A percentile compares a stretch with the other conserved stretches of the same genome.
Conservation (phyloP, 2,113 vertebrate species). For the Nothocercus nigrocapillus region DNA sequence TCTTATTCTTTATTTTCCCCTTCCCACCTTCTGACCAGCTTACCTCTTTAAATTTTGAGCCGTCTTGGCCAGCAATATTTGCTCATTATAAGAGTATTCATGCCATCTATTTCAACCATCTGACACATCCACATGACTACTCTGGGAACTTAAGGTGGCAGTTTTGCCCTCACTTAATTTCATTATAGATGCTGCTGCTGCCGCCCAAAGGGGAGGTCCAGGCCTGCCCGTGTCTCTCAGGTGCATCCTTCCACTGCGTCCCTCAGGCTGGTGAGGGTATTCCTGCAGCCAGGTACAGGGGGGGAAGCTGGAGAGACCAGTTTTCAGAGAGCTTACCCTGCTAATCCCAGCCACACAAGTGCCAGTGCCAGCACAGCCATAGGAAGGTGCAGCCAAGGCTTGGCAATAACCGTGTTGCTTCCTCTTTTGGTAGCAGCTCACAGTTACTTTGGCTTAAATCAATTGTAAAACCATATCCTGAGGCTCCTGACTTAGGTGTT, state of each 20-base stretch:
- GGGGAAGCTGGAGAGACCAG: neutral
- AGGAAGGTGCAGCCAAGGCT: neutral
- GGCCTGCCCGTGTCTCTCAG: neutral
- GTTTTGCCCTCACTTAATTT: neutral
- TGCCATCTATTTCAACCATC: neutral
- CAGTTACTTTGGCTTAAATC: neutral
- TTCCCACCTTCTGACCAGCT: neutral
- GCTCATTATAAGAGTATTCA: neutral
- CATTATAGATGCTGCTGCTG: neutral
- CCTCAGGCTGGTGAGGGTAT: neutral
- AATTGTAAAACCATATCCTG: neutral
- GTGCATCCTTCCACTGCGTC: neutral
- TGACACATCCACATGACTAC: neutral
- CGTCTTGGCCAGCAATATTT: neutral
- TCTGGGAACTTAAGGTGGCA: neutral
- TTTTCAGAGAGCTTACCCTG: neutral
- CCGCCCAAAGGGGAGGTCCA: neutral
- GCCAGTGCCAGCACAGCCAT: neutral
- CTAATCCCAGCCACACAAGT: neutral
- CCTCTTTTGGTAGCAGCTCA: neutral
- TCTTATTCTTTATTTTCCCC: neutral
- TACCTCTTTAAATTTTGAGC: neutral
- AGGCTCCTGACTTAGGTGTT: neutral
- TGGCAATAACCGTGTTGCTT: neutral
- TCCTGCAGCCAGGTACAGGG: neutral